Evolutionary conservation across 2,797 vertebrate species (phyloP), one percentile per base, ranked within the genome.

Genomic region (Arctocebus calabarensis): DNA sequence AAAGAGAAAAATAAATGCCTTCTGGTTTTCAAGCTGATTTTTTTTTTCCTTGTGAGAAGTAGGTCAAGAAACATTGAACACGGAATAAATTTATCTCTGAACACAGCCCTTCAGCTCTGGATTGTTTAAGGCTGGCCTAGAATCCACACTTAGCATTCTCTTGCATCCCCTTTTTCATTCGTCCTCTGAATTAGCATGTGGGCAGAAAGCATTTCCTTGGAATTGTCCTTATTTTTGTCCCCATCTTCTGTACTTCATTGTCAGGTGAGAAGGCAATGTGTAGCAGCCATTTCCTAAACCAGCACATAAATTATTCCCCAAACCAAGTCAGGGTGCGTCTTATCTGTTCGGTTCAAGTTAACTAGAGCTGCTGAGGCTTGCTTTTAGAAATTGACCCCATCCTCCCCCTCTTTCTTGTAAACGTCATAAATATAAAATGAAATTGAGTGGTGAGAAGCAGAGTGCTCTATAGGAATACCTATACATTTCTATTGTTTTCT

Each of bases 31-130:
- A 57, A 66, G 74, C 66, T 94, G 90, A 95, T 74, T 84, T 96
- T 96, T 74, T 84, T 96, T 96, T 94, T 96, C 57, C 71, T 92
- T 52, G 86, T 83, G 77, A 97, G 74, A 97, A 97, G 85, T 97
- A 96, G 95, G 93, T 96, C 95, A 97, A 96, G 75, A 97, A 97
- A 94, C 90, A 91, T 66, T 95, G 94, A 97, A 88, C 64, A 84
- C 40, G 92, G 68, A 88, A 86, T 88, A 91, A 94, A 95, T 95
- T 95, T 97, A 95, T 97, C 92, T 94, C 93, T 96, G 91, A 93
- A 96, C 90, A 97, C 55, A 94, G 85, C 89, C 84, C 81, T 95
- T 95, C 90, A 70, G 84, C 75, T 96, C 88, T 68, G 62, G 84
- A 93, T 96, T 97, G 95, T 94, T 94, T 94, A 84, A 92, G 81